Evolutionary conservation across 2,113 vertebrate genomes (phyloP).

Genomic region (Thymallus thymallus): DNA sequence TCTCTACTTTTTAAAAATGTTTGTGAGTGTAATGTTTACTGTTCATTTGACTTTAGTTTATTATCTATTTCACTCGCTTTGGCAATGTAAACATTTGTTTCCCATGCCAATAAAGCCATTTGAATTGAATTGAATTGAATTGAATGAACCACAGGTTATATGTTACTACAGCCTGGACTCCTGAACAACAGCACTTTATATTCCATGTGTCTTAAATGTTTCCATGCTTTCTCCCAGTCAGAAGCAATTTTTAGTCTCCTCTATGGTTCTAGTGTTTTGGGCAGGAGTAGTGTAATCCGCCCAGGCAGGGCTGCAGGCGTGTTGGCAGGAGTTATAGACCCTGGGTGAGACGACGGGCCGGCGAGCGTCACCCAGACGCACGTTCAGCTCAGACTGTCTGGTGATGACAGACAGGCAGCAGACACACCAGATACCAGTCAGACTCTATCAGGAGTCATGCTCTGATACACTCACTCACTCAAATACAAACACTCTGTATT

Average conservation of each 20-base stretch:
- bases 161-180: conserved; percentile 18
- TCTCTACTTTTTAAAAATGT: conserved; percentile 20
- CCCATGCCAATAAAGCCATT: no score
- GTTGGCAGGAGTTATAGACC: conserved; percentile 53
- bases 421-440: conserved; percentile 65
- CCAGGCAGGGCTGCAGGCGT: conserved; percentile 6
- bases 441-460: conserved; percentile 53
- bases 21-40: no score
- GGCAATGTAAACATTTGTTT: no score
- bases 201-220: conserved; percentile 35
- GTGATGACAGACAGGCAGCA: conserved; percentile 69
- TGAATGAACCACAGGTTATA: conserved; percentile 52
- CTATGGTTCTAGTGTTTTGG: conserved; percentile 37
- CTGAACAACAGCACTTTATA: conserved; percentile 42
- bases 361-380: conserved; percentile 38
- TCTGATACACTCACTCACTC: background rate
- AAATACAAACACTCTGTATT: background rate
- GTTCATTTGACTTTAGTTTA: no score
- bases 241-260: conserved; percentile 36
- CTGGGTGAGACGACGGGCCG: conserved; percentile 35
- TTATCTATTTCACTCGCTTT: no score
- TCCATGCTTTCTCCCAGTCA: conserved; percentile 40
- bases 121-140: background rate
- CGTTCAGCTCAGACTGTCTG: conserved; percentile 50
- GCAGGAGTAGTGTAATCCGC: conserved; percentile 43